These are phyloP conservation scores for Molothrus ater DNA, from an alignment of 2,797 vertebrate species.

Conservation along the genomic window DNA sequence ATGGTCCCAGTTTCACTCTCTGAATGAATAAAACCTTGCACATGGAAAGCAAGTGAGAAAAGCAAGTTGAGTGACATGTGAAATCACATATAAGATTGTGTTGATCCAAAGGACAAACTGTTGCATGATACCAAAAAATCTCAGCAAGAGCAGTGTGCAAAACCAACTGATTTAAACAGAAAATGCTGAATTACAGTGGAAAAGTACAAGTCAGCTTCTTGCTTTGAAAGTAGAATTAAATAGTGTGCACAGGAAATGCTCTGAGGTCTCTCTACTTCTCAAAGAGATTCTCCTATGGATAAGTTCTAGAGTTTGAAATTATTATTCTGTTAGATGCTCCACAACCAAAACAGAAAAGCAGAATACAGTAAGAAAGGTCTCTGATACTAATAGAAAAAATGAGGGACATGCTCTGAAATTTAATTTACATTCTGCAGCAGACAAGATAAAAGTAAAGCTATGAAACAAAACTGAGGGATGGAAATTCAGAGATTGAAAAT, in stretches of 20 bases:
- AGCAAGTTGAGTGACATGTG: not conserved
- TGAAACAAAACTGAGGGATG: not conserved
- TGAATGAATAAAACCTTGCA: not conserved
- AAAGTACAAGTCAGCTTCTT: not conserved
- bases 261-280: not conserved
- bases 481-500: slow-evolving; percentile 7
- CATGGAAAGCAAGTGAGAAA: not conserved
- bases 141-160: not conserved
- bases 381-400: not conserved
- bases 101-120: not conserved
- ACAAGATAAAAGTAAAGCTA: not conserved
- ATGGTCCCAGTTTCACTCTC: not conserved
- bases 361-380: not conserved
- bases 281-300: not conserved
- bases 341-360: not conserved
- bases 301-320: not conserved
- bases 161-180: not conserved
- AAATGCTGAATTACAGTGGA: not conserved
- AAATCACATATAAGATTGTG: not conserved
- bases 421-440: not conserved
- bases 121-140: not conserved
- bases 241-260: not conserved
- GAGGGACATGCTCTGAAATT: not conserved
- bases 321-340: not conserved
- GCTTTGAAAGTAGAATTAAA: not conserved